Evolutionary conservation across 2,888 invertebrate genomes (phyloP).

Genomic region (Eupithecia subumbrata): DNA sequence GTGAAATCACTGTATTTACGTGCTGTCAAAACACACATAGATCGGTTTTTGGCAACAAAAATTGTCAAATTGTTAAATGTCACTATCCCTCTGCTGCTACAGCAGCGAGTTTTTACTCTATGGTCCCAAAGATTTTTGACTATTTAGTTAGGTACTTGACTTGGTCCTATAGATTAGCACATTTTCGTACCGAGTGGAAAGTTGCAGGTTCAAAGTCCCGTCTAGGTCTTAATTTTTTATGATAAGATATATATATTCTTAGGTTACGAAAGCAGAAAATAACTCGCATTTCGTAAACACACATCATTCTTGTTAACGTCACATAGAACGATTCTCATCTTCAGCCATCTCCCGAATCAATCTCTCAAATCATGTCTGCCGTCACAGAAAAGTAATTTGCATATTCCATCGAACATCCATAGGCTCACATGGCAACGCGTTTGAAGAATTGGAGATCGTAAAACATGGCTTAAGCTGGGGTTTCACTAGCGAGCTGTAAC

Average conservation of each 20-base stretch:
- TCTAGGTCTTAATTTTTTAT: not conserved
- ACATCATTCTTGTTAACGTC: not conserved
- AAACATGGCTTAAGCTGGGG: conserved; percentile 37
- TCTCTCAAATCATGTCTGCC: conserved; percentile 48
- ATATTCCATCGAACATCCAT: conserved; percentile 68
- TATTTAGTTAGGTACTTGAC: not conserved
- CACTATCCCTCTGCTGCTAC: no score
- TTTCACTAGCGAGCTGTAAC: not conserved
- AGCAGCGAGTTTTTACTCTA: no score
- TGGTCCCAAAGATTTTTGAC: not conserved
- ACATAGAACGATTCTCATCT: conserved; percentile 16
- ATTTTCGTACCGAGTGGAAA: not conserved
- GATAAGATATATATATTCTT: not conserved
- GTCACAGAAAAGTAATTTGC: conserved; percentile 62
- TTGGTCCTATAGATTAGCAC: not conserved
- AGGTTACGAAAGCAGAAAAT: not conserved
- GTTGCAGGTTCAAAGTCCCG: not conserved
- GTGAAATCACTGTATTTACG: no score
- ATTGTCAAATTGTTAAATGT: no score
- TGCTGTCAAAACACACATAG: no score
- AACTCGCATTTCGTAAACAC: not conserved
- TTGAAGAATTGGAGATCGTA: conserved; percentile 50
- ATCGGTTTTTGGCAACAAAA: no score
- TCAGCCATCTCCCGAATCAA: conserved; percentile 42
- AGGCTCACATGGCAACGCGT: conserved; percentile 69